Base-by-base conservation (phyloP, 2,113 vertebrate species). In the Thalassoma bifasciatum region DNA sequence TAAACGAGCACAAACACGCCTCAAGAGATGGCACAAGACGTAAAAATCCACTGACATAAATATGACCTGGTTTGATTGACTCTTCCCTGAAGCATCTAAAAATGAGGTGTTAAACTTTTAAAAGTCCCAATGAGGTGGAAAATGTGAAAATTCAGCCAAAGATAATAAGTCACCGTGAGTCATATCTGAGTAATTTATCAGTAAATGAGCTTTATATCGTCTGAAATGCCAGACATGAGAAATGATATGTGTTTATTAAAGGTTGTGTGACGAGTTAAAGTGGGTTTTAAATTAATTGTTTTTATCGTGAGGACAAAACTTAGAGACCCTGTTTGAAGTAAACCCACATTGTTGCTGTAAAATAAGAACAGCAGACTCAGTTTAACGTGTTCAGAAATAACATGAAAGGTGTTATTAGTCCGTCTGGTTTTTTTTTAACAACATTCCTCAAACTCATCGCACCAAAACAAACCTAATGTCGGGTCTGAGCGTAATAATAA, bases 181-280 rank as follows among this genome's bases (percentile, higher is more conserved):
- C 70, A 78, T 47, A 50, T 56, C 63, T 19, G 72, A 74, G 50
- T n/a, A n/a, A n/a, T n/a, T n/a, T n/a, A n/a, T n/a, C n/a, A n/a
- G n/a, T n/a, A n/a, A n/a, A n/a, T n/a, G n/a, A n/a, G n/a, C n/a
- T n/a, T n/a, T n/a, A n/a, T n/a, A n/a, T n/a, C n/a, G n/a, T n/a
- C n/a, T n/a, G n/a, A n/a, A n/a, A n/a, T n/a, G n/a, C n/a, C n/a
- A n/a, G n/a, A n/a, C n/a, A n/a, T n/a, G n/a, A n/a, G n/a, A n/a
- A n/a, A n/a, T n/a, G n/a, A n/a, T n/a, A n/a, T n/a, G n/a, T 44
- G 0, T 5, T 44, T 16, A 44, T 44, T 47, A 16, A 47, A 1
- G 16, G 42, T 44, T 19, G n/a, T n/a, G 44, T 61, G 34, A 61
- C 21, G n/a, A 42, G 38, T 3, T 57, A 37, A 59, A 36, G 42